Conservation (phyloP, 2,113 vertebrate genomes). For the Sarotherodon lohbergeri region DNA sequence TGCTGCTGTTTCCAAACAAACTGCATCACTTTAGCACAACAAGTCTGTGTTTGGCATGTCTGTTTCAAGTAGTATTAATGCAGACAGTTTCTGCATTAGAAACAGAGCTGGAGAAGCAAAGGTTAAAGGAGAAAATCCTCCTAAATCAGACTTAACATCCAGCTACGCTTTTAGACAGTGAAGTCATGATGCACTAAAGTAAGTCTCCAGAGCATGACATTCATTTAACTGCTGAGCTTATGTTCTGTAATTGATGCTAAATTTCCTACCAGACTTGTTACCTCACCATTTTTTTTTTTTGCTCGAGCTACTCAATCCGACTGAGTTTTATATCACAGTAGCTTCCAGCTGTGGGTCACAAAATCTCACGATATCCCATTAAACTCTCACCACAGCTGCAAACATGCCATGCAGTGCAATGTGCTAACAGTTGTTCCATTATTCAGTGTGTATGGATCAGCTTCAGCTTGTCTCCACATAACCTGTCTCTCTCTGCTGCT, state of each 20-base stretch:
- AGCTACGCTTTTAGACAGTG: background rate
- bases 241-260: background rate
- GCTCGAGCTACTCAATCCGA: background rate
- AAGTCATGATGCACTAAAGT: background rate
- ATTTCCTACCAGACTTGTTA: constrained; percentile 4
- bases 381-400: constrained; percentile 8
- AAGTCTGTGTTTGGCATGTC: constrained; percentile 27
- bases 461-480: background rate
- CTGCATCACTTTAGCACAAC: constrained; percentile 39
- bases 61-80: background rate
- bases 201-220: background rate
- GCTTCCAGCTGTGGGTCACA: constrained; percentile 31
- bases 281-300: background rate
- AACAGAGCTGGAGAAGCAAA: background rate
- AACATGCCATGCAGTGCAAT: background rate
- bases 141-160: constrained; percentile 8
- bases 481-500: background rate
- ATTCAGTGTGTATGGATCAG: constrained; percentile 26
- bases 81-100: background rate
- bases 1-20: constrained; percentile 47
- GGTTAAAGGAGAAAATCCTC: background rate
- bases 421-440: constrained; percentile 23
- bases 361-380: constrained; percentile 1
- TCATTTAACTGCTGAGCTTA: background rate
- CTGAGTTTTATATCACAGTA: background rate